Conservation (phyloP, 2,797 vertebrate genomes). For the Falco biarmicus region DNA sequence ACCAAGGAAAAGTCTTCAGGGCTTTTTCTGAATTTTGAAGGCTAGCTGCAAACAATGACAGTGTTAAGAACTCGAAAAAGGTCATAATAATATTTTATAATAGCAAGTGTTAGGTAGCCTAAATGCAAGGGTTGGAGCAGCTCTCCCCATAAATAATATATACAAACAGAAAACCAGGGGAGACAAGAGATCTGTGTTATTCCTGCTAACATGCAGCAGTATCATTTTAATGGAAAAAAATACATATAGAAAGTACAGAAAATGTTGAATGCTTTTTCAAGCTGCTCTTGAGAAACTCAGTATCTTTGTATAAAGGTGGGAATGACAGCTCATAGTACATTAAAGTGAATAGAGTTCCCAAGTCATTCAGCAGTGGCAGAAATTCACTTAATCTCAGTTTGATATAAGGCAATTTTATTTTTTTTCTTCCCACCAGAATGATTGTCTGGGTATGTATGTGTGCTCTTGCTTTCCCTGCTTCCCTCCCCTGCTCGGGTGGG, state of each 20-base stretch:
- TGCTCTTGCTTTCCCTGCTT: background rate
- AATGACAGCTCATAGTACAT: constrained; percentile 60
- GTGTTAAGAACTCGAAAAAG: constrained; percentile 17
- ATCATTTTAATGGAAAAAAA: constrained; percentile 27
- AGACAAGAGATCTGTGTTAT: background rate
- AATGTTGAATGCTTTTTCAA: constrained; percentile 16
- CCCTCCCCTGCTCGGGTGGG: background rate
- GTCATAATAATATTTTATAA: constrained; percentile 37
- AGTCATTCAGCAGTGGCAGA: constrained; percentile 53
- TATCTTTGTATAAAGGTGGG: constrained; percentile 52
- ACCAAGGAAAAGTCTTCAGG: constrained; percentile 19
- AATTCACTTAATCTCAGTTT: constrained; percentile 37
- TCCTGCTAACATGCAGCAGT: background rate
- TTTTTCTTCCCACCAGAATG: background rate
- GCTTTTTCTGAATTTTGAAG: constrained; percentile 21
- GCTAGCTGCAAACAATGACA: background rate
- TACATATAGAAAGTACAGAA: background rate
- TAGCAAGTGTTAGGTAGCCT: background rate
- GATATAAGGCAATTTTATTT: background rate
- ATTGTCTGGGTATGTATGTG: background rate
- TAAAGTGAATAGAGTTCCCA: constrained; percentile 56
- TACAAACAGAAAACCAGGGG: background rate
- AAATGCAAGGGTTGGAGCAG: constrained; percentile 5
- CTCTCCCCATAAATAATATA: constrained; percentile 33
- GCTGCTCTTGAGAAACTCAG: constrained; percentile 31